Evolutionary conservation across 1,140 invertebrate species (phyloP), one percentile per base, ranked within the genome.

Genomic region (Ceratosolen solmsi): DNA sequence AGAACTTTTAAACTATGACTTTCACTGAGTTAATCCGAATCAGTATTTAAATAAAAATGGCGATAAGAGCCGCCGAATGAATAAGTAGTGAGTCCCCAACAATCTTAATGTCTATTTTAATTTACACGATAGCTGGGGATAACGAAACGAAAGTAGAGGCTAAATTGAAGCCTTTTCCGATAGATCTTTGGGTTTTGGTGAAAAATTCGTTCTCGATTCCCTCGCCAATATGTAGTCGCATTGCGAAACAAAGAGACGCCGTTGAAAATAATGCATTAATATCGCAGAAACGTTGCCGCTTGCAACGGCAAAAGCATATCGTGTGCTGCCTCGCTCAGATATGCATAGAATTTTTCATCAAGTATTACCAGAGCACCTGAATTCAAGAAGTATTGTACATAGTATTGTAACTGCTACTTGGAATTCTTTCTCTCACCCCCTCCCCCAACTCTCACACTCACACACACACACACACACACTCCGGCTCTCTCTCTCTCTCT

Each of bases 311-410:
- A 17, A 20, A 54, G 72, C 46, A 56, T 60, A 68, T 71, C 38
- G 41, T 49, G 46, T 22, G n/a, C 33, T n/a, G 41, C 60, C 46
- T 49, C 46, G 63, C 86, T 87, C 86, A 87, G 83, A 87, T 85
- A 86, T 87, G 85, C 84, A 87, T 87, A 87, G 85, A 87, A 87
- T 87, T 86, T 87, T 87, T 87, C 84, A 86, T 87, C 84, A 76
- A 83, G 79, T 78, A 82, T 82, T 78, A 75, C 75, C 83, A 46
- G 75, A 83, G 82, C 82, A 80, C 80, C 80, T 86, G 80, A 86
- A 82, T 85, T 70, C 65, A 56, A 84, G 83, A 85, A 86, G 83
- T 72, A 86, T 86, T 85, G 80, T 83, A 60, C 77, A 77, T 83
- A 63, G 77, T 79, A 63, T 72, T 81, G 77, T 63, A 73, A 83